phyloP scores from a whole-genome alignment of 2,797 vertebrate species.

The Knipowitschia caucasica region DNA sequence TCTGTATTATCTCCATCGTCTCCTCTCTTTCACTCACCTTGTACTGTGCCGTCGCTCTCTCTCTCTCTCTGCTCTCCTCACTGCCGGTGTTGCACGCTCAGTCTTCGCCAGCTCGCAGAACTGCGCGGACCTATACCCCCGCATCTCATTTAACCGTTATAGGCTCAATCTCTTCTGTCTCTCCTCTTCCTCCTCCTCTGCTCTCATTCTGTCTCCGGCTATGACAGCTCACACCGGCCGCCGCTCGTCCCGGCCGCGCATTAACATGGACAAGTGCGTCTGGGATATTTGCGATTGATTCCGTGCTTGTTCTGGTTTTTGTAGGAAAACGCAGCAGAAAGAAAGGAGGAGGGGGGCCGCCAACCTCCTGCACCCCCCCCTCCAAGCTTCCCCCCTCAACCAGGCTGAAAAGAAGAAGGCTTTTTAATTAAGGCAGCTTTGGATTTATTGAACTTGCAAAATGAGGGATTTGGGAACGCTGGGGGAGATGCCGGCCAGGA shows the following conservation, averaged over 20 bases:
- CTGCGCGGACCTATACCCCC: constrained; percentile 64
- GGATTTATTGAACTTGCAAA: constrained; percentile 66
- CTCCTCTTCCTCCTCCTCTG: constrained; percentile 44
- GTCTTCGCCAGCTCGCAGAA: constrained; percentile 61
- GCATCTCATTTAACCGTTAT: constrained; percentile 48
- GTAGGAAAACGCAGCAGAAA: constrained; percentile 45
- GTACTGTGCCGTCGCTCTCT: constrained; percentile 12
- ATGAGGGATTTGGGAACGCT: constrained; percentile 66
- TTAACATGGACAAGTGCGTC: constrained; percentile 60
- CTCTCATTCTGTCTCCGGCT: constrained; percentile 34
- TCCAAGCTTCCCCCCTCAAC: constrained; percentile 58
- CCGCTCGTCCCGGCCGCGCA: constrained; percentile 56
- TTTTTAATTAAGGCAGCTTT: constrained; percentile 54
- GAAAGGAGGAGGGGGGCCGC: constrained; percentile 57
- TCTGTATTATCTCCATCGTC: neutral
- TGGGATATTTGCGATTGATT: constrained; percentile 65
- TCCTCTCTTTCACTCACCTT: neutral
- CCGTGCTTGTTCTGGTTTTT: constrained; percentile 19
- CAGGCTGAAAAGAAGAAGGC: constrained; percentile 62
- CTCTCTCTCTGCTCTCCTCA: constrained; percentile 19
- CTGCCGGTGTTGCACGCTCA: constrained; percentile 34
- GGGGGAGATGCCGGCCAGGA: constrained; percentile 44
- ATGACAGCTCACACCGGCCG: constrained; percentile 69
- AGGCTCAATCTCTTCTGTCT: constrained; percentile 54
- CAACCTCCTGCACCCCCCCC: constrained; percentile 64